phyloP scores from a whole-genome alignment of 1,140 invertebrate genomes.

The Pseudomyrmex sp. region DNA sequence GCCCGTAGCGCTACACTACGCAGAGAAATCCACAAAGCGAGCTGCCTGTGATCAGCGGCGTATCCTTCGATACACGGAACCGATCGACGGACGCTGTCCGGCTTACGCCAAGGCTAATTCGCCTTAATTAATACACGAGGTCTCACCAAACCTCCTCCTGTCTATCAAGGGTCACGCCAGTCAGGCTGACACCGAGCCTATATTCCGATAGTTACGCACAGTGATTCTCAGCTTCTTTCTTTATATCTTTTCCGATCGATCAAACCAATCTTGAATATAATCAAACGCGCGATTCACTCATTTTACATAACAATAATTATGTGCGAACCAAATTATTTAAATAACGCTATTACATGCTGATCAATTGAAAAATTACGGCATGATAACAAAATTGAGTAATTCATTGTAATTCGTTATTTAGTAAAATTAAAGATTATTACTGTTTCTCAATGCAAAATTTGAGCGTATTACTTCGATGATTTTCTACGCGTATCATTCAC shows the following conservation, averaged over 20 bases:
- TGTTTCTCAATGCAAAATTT: neutral
- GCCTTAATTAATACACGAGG: constrained; percentile 78
- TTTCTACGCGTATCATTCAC: constrained; percentile 15
- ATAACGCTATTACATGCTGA: neutral
- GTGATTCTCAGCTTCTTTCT: constrained; percentile 58
- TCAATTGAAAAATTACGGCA: neutral
- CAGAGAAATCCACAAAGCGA: constrained; percentile 34
- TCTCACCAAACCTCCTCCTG: constrained; percentile 70
- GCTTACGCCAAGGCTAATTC: constrained; percentile 71
- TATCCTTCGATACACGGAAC: constrained; percentile 65
- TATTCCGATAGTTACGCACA: constrained; percentile 42
- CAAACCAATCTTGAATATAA: neutral
- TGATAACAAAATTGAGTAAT: neutral
- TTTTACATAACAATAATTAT: neutral
- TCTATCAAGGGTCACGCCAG: constrained; percentile 78
- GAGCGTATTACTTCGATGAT: neutral
- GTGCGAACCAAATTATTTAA: neutral
- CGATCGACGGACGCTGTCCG: constrained; percentile 60
- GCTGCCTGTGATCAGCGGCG: constrained; percentile 38
- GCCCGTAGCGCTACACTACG: constrained; percentile 10
- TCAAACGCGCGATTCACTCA: neutral
- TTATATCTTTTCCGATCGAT: neutral
- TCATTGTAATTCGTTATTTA: constrained; percentile 11
- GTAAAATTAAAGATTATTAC: neutral
- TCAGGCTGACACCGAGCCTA: constrained; percentile 43